Base-by-base conservation (phyloP, 2,888 invertebrate species). In the Aphodius granarius region DNA sequence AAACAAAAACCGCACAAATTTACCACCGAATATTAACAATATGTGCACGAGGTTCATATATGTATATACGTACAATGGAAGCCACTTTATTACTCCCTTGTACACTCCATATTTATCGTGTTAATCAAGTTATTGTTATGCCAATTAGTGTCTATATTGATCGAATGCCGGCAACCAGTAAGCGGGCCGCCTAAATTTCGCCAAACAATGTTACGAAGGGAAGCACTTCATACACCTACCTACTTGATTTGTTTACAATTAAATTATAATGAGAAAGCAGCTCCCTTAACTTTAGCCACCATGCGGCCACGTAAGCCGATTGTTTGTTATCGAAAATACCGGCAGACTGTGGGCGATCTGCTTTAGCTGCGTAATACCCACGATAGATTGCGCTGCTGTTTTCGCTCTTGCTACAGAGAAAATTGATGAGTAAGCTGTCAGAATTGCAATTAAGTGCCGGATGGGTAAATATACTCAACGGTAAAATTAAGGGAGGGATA, bases 121-220 rank as follows among this genome's bases (percentile, higher is more conserved):
- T 22, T 68, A 68, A 68, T 68, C 68, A 68, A 68, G 68, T 68
- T 22, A 68, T 68, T 68, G 68, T 68, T 68, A 68, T 68, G 68
- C 68, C 68, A 68, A 68, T 68, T 68, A 68, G 68, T 22, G 68
- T 20, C 68, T 22, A 20, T 22, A 68, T 68, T 68, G 68, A 68
- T 68, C 43, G 43, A 3, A 13, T 43, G 43, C 43, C 13, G 9
- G 43, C 6, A 43, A 43, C 9, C 43, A 6, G 43, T 43, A 43
- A 43, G 43, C 43, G 43, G 43, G 6, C 43, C 43, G 43, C 43
- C 43, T 43, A 43, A 43, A 43, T 43, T 43, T 43, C 43, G 43
- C 1, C 43, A 9, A 43, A 43, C 43, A 43, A 9, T 43, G 43
- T 43, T 43, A 43, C 43, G 43, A 43, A 9, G 43, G 43, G 43